Percentiles rank a stretch among this genome's conserved stretches.
phyloP scores from a whole-genome alignment of 2,113 vertebrate species.

The Isurus oxyrinchus region DNA sequence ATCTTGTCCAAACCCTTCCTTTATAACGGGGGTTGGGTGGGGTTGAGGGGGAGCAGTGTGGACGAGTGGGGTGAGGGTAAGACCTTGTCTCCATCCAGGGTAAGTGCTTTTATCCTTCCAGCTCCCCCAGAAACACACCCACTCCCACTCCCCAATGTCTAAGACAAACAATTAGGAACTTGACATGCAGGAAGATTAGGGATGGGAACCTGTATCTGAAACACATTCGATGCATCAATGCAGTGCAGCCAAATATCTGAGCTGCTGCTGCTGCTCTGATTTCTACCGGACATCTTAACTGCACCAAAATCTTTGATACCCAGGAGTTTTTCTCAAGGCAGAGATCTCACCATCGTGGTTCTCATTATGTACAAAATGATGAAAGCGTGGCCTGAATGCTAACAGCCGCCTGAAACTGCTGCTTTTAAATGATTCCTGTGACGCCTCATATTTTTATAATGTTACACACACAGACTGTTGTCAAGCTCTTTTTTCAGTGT shows the following conservation, averaged over 20 bases:
- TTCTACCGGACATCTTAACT: neutral
- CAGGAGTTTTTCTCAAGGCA: neutral
- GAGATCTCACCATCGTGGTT: neutral
- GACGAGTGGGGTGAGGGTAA: neutral
- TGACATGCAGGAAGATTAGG: neutral
- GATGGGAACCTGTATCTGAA: neutral
- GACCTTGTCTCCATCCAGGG: neutral
- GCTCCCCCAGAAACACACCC: too few species aligned
- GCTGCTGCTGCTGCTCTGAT: neutral
- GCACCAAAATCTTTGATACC: neutral
- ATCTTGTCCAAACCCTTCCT: neutral
- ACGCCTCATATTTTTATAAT: neutral
- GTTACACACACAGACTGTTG: neutral
- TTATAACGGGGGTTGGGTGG: neutral
- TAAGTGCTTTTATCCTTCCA: neutral
- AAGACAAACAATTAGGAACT: neutral
- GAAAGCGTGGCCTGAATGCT: neutral
- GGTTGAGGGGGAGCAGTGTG: too few species aligned
- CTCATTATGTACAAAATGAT: neutral
- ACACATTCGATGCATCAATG: neutral
- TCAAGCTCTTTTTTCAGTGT: neutral
- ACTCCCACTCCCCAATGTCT: neutral
- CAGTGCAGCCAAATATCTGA: neutral
- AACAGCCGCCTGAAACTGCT: neutral
- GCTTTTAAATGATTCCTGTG: neutral